phyloP scores from a whole-genome alignment of 2,797 vertebrate species.

The Distichodus sexfasciatus region DNA sequence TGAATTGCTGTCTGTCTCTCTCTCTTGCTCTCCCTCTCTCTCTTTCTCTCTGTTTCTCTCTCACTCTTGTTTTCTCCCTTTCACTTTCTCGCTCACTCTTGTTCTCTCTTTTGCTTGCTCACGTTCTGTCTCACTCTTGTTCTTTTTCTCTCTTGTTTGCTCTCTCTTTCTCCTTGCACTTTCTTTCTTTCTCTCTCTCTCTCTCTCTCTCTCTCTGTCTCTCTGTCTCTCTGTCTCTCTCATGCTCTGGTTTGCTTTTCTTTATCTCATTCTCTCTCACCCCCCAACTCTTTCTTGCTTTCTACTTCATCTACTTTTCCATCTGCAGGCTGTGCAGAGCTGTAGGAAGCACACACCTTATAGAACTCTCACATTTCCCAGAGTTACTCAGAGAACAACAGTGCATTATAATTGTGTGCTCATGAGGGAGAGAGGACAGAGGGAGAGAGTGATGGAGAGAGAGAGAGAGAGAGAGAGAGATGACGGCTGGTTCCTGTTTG shows the following conservation, averaged over 20 bases:
- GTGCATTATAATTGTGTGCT: constrained; percentile 28
- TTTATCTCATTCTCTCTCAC: neutral
- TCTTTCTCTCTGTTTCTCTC: too few relatives aligned
- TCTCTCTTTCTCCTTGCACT: neutral
- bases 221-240: neutral
- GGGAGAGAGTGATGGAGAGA: neutral
- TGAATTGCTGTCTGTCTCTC: too few relatives aligned
- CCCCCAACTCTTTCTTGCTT: neutral
- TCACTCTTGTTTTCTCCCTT: too few relatives aligned
- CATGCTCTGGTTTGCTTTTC: too few relatives aligned
- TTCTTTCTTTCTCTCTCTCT: neutral
- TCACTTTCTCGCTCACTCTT: neutral
- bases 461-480: neutral
- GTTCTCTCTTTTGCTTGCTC: neutral
- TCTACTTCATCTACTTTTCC: too few relatives aligned
- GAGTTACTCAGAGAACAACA: constrained; percentile 23
- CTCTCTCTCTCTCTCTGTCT: neutral
- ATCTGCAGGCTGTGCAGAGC: too few relatives aligned
- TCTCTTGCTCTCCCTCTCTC: neutral
- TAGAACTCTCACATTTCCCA: constrained; percentile 21
- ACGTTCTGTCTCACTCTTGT: too few relatives aligned
- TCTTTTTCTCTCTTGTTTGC: neutral
- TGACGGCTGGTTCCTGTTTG: neutral
- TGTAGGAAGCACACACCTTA: neutral
- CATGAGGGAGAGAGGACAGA: constrained; percentile 2